Conservation (phyloP, 2,797 vertebrate species). For the Cuculus canorus region DNA sequence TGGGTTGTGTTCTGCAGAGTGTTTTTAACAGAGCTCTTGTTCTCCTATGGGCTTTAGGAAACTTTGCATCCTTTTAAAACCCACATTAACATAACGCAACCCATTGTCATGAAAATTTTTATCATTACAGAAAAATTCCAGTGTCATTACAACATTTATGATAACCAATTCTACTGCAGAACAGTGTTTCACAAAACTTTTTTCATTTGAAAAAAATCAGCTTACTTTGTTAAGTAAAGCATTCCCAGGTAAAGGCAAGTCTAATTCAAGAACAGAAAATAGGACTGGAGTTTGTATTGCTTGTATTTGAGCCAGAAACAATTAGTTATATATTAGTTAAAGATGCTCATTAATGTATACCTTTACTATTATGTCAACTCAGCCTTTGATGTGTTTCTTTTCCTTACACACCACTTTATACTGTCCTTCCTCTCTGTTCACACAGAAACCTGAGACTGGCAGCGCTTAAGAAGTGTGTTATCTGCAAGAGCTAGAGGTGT, state of each 20-base stretch:
- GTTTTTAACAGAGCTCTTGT: background rate
- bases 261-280: background rate
- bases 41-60: background rate
- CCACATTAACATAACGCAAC: background rate
- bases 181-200: background rate
- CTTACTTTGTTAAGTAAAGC: background rate
- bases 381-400: background rate
- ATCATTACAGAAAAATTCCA: background rate
- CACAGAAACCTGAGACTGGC: background rate
- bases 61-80: background rate
- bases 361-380: background rate
- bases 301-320: slow-evolving; percentile 6
- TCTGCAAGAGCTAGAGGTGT: background rate
- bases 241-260: background rate
- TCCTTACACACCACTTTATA: background rate
- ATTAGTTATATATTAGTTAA: background rate
- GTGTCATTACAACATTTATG: background rate
- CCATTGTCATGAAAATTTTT: background rate
- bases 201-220: background rate
- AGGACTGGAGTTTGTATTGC: background rate
- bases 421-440: background rate
- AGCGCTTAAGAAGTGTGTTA: background rate
- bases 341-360: background rate
- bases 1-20: background rate
- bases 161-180: background rate